phyloP scores from a whole-genome alignment of 2,113 vertebrate species.

The Gavialis gangeticus region DNA sequence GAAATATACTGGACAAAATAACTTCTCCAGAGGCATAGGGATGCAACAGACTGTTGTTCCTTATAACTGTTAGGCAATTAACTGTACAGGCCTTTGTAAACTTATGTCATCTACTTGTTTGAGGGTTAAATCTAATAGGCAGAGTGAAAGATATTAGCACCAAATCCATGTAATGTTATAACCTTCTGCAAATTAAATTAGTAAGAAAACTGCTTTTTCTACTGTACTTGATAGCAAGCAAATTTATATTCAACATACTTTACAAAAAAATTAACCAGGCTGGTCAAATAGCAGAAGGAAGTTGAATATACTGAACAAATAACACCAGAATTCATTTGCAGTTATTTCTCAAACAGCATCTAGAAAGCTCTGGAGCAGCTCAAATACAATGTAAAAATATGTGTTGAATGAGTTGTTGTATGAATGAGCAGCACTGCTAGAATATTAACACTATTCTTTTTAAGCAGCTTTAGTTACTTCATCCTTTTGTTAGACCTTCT shows the following conservation, averaged over 20 bases:
- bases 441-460: fast-evolving
- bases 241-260: neutral
- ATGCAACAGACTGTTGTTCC: neutral
- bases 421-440: too few relatives aligned
- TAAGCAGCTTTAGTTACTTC: neutral
- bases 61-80: neutral
- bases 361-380: neutral
- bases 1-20: neutral
- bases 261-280: neutral
- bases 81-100: neutral
- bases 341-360: neutral
- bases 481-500: neutral
- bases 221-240: neutral
- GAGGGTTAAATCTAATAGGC: neutral
- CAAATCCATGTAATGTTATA: neutral
- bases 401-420: neutral
- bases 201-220: neutral
- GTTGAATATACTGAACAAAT: neutral
- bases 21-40: neutral
- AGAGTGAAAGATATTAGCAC: neutral
- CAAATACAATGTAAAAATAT: fast-evolving
- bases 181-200: neutral
- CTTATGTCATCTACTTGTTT: neutral
- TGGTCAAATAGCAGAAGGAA: neutral
- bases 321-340: neutral